phyloP scores from a whole-genome alignment of 1,140 invertebrate species.

The Drosophila melanica region DNA sequence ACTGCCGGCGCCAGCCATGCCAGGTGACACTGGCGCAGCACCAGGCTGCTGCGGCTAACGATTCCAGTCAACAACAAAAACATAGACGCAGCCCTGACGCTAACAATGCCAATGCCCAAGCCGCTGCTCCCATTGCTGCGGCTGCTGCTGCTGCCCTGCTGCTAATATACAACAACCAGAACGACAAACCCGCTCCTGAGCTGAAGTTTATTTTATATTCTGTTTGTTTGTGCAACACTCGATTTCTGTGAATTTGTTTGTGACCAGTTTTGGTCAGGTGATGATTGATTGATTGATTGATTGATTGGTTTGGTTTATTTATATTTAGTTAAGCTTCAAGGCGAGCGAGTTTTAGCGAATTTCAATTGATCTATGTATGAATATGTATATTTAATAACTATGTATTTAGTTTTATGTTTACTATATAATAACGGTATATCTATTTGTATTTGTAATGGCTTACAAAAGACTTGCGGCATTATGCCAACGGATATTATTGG shows the following conservation, averaged over 20 bases:
- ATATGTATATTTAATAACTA: slow-evolving; percentile 49
- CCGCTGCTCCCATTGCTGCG: slow-evolving; percentile 5
- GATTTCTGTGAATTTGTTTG: slow-evolving; percentile 31
- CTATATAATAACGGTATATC: slow-evolving; percentile 52
- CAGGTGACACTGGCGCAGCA: slow-evolving; percentile 80
- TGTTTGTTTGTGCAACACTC: slow-evolving; percentile 33
- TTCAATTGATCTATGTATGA: slow-evolving; percentile 63
- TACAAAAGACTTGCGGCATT: slow-evolving; percentile 77
- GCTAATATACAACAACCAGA: slow-evolving; percentile 61
- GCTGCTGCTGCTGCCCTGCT: slow-evolving; percentile 50
- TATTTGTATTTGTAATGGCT: slow-evolving; percentile 69
- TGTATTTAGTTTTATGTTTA: slow-evolving; percentile 69
- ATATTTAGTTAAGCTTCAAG: slow-evolving; percentile 62
- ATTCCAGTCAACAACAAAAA: slow-evolving; percentile 18
- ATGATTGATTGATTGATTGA: slow-evolving; percentile 2
- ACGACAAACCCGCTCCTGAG: slow-evolving; percentile 6
- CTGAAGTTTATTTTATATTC: slow-evolving; percentile 6
- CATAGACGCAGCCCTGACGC: slow-evolving; percentile 28
- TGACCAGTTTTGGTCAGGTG: background rate
- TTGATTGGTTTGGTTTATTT: slow-evolving; percentile 29
- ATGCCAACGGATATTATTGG: slow-evolving; percentile 63
- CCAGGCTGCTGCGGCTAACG: slow-evolving; percentile 39
- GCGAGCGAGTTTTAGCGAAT: slow-evolving; percentile 65
- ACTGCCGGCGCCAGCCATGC: slow-evolving; percentile 63
- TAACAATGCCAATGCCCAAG: slow-evolving; percentile 28